Evolutionary conservation across 2,888 invertebrate genomes (phyloP).

Genomic region (Chaetoderma sp.): DNA sequence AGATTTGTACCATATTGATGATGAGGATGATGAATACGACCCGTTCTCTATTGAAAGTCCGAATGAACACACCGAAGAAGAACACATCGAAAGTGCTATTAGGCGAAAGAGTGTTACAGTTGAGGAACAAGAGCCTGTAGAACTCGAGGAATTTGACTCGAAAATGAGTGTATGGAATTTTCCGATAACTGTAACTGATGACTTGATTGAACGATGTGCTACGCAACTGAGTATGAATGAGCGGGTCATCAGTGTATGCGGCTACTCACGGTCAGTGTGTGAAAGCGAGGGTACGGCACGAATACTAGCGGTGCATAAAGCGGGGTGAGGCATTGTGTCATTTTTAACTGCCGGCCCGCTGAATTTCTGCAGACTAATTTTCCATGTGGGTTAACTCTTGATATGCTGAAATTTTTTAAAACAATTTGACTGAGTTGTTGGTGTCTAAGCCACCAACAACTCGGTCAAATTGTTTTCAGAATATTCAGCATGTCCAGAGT

Average conservation of each 20-base stretch:
- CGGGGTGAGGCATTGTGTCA: constrained; percentile 36
- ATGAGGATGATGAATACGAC: neutral
- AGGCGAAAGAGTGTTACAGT: constrained; percentile 9
- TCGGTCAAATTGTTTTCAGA: no score
- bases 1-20: neutral
- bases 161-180: constrained; percentile 55
- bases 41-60: no score
- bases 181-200: constrained; percentile 61
- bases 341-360: no score
- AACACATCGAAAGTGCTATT: constrained; percentile 18
- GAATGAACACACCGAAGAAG: no score
- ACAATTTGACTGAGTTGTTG: no score
- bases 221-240: constrained; percentile 64
- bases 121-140: constrained; percentile 24
- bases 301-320: constrained; percentile 53
- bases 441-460: no score
- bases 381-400: no score
- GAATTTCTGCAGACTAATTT: no score
- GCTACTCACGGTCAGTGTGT: constrained; percentile 21
- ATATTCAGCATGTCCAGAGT: no score
- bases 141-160: constrained; percentile 61
- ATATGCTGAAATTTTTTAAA: no score
- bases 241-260: constrained; percentile 38
- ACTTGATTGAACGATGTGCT: constrained; percentile 64
- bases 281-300: constrained; percentile 53